Conservation (phyloP, 1,140 invertebrate genomes). For the Drosophila sulfurigaster region DNA sequence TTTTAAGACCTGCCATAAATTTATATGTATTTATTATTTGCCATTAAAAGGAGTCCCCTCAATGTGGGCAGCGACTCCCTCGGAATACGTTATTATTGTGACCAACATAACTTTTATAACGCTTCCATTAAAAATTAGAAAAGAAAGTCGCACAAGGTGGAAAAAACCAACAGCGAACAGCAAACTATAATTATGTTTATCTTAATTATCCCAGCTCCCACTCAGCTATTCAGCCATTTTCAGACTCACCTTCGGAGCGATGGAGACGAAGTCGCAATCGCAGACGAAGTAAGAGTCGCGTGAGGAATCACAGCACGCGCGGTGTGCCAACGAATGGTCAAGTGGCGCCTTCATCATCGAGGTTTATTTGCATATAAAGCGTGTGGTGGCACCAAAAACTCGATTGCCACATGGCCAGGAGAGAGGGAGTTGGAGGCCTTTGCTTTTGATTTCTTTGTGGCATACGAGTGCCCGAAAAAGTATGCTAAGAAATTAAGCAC, state of each 20-base stretch:
- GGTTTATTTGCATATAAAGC: slow-evolving; percentile 79
- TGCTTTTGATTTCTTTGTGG: slow-evolving; percentile 55
- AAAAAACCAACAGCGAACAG: slow-evolving; percentile 65
- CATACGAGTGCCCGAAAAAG: slow-evolving; percentile 59
- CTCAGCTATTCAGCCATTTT: slow-evolving; percentile 12
- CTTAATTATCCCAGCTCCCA: slow-evolving; percentile 61
- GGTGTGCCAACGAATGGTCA: slow-evolving; percentile 58
- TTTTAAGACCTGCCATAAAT: slow-evolving; percentile 2
- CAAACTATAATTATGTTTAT: slow-evolving; percentile 83
- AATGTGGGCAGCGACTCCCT: background rate
- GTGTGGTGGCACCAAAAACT: slow-evolving; percentile 42
- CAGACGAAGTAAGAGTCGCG: slow-evolving; percentile 49
- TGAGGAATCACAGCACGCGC: slow-evolving; percentile 70
- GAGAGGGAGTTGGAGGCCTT: background rate
- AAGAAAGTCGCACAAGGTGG: slow-evolving; percentile 22
- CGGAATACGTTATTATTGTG: slow-evolving; percentile 28
- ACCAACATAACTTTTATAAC: slow-evolving; percentile 61
- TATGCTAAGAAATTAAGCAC: slow-evolving; percentile 79
- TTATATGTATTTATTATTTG: background rate
- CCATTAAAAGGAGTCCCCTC: slow-evolving; percentile 4
- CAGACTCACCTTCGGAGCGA: slow-evolving; percentile 13
- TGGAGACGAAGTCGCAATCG: slow-evolving; percentile 39
- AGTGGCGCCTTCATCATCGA: slow-evolving; percentile 55
- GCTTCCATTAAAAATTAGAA: slow-evolving; percentile 63
- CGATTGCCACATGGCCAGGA: slow-evolving; percentile 1